These are phyloP conservation scores for Polydrusus tereticollis DNA, from an alignment of 2,888 invertebrate genomes.

Conservation along the genomic window DNA sequence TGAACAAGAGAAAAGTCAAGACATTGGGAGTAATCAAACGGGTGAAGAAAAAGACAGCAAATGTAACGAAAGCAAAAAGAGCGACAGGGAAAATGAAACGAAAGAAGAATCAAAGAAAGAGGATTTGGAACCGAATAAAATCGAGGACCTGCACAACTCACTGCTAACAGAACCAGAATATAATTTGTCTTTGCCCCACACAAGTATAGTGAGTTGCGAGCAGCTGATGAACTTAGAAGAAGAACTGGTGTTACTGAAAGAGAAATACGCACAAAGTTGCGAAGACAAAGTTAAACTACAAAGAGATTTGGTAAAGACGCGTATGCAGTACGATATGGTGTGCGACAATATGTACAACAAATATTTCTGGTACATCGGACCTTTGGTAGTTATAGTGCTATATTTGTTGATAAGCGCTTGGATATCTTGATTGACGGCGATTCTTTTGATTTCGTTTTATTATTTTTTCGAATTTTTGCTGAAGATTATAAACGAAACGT, in stretches of 20 bases:
- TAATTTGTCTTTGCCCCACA: not conserved
- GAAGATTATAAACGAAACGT: conserved; percentile 61
- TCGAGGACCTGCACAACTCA: not conserved
- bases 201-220: conserved; percentile 61
- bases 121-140: conserved; percentile 4
- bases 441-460: conserved; percentile 65
- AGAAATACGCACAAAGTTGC: conserved; percentile 77
- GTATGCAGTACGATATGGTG: conserved; percentile 72
- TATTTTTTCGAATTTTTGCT: conserved; percentile 64
- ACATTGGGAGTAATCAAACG: conserved; percentile 53
- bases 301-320: conserved; percentile 73
- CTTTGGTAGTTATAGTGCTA: conserved; percentile 71
- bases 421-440: conserved; percentile 75
- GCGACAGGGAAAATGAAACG: not conserved
- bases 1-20: conserved; percentile 9
- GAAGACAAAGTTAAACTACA: conserved; percentile 75
- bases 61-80: not conserved
- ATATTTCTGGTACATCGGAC: conserved; percentile 72
- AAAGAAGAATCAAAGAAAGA: not conserved
- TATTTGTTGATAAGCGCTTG: conserved; percentile 74
- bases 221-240: conserved; percentile 77
- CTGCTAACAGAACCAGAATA: not conserved
- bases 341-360: conserved; percentile 74
- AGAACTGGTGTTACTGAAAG: conserved; percentile 80
- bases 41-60: conserved; percentile 12